Evolutionary conservation across 2,888 invertebrate genomes (phyloP).

Genomic region (Brachyopa scutellaris): DNA sequence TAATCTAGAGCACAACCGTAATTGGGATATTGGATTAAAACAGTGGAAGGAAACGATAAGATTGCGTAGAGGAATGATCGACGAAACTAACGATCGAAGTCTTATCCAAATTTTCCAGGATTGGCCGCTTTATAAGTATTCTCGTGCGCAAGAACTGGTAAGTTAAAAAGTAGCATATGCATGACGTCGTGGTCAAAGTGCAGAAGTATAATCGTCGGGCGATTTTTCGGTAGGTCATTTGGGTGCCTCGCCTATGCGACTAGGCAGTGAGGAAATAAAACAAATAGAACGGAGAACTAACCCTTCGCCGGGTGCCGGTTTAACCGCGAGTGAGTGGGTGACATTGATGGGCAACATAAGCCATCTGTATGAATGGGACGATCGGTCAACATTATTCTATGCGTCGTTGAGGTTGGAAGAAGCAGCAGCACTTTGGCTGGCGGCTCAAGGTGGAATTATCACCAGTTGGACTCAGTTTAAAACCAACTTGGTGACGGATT

Average conservation of each 20-base stretch:
- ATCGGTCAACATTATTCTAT: not conserved
- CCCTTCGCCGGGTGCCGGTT: not conserved
- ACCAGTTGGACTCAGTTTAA: constrained; percentile 13
- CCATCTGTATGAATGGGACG: constrained; percentile 10
- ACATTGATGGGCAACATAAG: not conserved
- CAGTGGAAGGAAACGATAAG: too few relatives aligned
- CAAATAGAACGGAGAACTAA: not conserved
- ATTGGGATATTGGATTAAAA: too few relatives aligned
- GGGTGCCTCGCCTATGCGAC: not conserved
- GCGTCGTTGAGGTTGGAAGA: constrained; percentile 7
- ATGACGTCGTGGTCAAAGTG: too few relatives aligned
- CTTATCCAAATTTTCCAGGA: too few relatives aligned
- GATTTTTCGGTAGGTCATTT: too few relatives aligned
- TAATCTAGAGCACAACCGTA: too few relatives aligned
- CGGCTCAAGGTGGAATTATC: not conserved
- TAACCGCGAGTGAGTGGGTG: constrained; percentile 9
- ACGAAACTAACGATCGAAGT: too few relatives aligned
- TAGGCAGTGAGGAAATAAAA: constrained; percentile 11
- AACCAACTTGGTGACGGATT: constrained; percentile 15
- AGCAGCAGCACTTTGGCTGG: not conserved
- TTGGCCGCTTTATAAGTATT: too few relatives aligned
- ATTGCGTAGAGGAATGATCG: too few relatives aligned
- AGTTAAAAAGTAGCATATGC: too few relatives aligned
- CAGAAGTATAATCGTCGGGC: too few relatives aligned
- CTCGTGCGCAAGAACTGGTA: too few relatives aligned